Evolutionary conservation across 2,113 vertebrate species (phyloP).

Genomic region (Psammodynastes pulverulentus): DNA sequence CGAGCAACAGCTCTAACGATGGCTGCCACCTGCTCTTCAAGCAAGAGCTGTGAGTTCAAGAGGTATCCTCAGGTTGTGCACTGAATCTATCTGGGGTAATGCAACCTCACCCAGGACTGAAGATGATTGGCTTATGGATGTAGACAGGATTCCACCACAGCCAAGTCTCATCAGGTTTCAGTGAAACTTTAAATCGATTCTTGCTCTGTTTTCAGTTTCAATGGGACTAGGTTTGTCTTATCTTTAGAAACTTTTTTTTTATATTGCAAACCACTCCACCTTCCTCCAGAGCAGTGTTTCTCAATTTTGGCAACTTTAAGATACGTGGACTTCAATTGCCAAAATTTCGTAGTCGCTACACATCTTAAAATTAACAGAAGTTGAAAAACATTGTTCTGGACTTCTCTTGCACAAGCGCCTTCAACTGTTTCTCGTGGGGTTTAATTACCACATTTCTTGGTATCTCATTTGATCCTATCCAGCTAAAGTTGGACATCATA

Average conservation of each 20-base stretch:
- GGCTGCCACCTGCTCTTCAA: neutral
- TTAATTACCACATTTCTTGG: neutral
- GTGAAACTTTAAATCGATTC: neutral
- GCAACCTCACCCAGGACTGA: neutral
- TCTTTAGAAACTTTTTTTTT: neutral
- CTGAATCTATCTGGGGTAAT: neutral
- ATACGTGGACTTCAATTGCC: neutral
- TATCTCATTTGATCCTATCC: neutral
- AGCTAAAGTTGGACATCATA: neutral
- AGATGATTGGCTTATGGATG: neutral
- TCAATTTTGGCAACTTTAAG: neutral
- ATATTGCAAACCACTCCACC: neutral
- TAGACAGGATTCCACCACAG: neutral
- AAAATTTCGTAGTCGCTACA: neutral
- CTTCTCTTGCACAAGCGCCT: neutral
- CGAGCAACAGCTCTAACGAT: neutral
- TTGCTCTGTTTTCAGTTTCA: neutral
- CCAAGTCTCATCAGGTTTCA: neutral
- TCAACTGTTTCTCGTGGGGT: neutral
- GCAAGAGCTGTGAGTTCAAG: neutral
- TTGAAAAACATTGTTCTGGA: neutral
- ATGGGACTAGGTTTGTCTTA: neutral
- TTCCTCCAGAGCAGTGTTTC: neutral
- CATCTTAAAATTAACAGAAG: neutral
- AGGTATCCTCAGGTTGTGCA: neutral